These are phyloP conservation scores for Ramphastos sulfuratus DNA, from an alignment of 2,113 vertebrate genomes.

Conservation along the genomic window DNA sequence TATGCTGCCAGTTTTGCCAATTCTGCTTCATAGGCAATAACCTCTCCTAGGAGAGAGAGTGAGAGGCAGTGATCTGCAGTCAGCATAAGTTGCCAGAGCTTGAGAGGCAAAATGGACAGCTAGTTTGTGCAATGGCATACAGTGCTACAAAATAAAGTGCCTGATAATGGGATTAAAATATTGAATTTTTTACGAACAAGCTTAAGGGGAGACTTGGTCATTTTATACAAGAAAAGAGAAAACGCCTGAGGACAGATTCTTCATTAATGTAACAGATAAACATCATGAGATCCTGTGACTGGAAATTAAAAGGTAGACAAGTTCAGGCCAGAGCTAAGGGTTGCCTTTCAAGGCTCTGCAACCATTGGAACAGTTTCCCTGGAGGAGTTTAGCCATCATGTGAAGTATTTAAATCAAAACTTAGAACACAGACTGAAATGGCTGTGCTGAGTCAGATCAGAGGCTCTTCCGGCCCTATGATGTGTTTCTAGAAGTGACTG, in stretches of 20 bases:
- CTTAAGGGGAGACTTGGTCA: background rate
- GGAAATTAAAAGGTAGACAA: background rate
- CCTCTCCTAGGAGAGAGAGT: background rate
- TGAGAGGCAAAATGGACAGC: background rate
- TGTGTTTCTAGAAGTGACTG: background rate
- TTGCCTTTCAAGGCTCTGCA: background rate
- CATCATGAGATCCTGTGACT: background rate
- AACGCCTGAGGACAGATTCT: background rate
- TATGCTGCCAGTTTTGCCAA: background rate
- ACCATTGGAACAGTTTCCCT: background rate
- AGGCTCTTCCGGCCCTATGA: background rate
- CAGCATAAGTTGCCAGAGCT: background rate
- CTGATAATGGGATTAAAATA: background rate
- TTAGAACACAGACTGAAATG: background rate
- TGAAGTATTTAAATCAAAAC: background rate
- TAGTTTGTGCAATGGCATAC: background rate
- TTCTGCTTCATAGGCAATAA: background rate
- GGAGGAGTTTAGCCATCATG: background rate
- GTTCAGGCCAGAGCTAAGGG: background rate
- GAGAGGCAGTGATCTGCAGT: background rate
- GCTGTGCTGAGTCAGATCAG: background rate
- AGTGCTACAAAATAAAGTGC: background rate
- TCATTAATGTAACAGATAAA: background rate
- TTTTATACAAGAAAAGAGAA: background rate
- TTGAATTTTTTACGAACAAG: background rate